Percentiles rank a stretch among this genome's conserved stretches.
These are phyloP conservation scores for Pocillopora verrucosa DNA, from an alignment of 64 coral and sea anemone genomes.

Conservation along the genomic window DNA sequence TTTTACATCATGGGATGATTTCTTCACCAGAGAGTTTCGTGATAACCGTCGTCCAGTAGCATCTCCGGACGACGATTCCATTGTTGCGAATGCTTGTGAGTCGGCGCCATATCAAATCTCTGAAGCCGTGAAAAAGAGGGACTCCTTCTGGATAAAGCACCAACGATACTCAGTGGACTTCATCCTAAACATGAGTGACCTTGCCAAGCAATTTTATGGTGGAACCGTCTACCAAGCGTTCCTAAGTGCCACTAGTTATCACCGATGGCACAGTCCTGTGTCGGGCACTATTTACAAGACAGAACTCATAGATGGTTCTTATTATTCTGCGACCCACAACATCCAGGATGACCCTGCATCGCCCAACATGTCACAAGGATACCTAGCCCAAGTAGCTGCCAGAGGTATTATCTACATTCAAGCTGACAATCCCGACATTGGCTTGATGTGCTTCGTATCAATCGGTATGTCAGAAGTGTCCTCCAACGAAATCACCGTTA, in stretches of 20 bases:
- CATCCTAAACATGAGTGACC: slow-evolving; percentile 60
- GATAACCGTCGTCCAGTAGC: slow-evolving; percentile 62
- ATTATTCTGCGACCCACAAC: slow-evolving; percentile 58
- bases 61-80: slow-evolving; percentile 45
- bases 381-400: too few species aligned
- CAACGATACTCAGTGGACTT: slow-evolving; percentile 76
- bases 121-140: slow-evolving; percentile 24
- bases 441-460: too few species aligned
- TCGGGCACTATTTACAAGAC: slow-evolving; percentile 59
- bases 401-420: too few species aligned
- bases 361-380: slow-evolving; percentile 70
- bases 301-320: slow-evolving; percentile 74
- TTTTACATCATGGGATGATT: slow-evolving; percentile 87
- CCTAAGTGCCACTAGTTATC: slow-evolving; percentile 76
- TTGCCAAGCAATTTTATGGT: slow-evolving; percentile 71
- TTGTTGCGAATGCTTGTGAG: slow-evolving; percentile 88
- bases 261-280: too few species aligned
- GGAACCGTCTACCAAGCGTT: slow-evolving; percentile 85
- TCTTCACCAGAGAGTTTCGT: slow-evolving; percentile 79
- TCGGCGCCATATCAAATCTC: slow-evolving; percentile 67
- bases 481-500: too few species aligned
- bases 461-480: too few species aligned
- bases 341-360: slow-evolving; percentile 47
- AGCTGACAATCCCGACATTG: too few species aligned
- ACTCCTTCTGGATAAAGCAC: slow-evolving; percentile 63